Evolutionary conservation across 2,113 vertebrate species (phyloP).

Genomic region (Oreotrochilus melanogaster): DNA sequence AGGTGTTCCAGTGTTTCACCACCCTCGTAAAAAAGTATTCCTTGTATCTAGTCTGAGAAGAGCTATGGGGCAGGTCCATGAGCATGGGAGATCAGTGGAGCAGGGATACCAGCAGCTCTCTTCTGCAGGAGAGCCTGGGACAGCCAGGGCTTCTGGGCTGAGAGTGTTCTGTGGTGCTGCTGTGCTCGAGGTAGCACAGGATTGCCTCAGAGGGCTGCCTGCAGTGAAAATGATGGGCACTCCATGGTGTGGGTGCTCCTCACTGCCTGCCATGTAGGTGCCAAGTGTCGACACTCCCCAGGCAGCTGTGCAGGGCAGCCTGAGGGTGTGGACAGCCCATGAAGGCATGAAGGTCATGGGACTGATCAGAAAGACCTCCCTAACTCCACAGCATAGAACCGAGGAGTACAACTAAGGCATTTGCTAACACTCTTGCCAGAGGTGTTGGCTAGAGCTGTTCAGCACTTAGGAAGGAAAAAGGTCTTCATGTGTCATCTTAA

Average conservation of each 20-base stretch:
- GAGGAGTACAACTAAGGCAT: background rate
- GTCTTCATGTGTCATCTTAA: background rate
- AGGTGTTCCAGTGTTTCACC: background rate
- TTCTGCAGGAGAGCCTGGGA: rapidly evolving
- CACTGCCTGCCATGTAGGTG: background rate
- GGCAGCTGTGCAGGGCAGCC: background rate
- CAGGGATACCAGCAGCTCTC: background rate
- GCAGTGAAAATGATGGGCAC: background rate
- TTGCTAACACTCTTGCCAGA: background rate
- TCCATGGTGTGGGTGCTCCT: background rate
- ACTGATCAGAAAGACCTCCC: background rate
- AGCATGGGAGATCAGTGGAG: background rate
- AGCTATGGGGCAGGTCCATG: background rate
- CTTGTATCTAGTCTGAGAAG: background rate
- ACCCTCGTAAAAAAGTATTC: background rate
- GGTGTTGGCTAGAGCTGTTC: background rate
- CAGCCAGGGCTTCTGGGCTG: background rate
- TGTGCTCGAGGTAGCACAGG: background rate
- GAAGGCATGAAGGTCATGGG: background rate
- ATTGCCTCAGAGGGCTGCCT: background rate
- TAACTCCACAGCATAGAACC: background rate
- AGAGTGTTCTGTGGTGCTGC: background rate
- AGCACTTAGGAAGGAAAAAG: background rate
- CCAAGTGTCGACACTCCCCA: background rate
- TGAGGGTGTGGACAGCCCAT: background rate